These are phyloP conservation scores for Fissipunctia ypsillon DNA, from an alignment of 2,888 invertebrate genomes.

Conservation along the genomic window DNA sequence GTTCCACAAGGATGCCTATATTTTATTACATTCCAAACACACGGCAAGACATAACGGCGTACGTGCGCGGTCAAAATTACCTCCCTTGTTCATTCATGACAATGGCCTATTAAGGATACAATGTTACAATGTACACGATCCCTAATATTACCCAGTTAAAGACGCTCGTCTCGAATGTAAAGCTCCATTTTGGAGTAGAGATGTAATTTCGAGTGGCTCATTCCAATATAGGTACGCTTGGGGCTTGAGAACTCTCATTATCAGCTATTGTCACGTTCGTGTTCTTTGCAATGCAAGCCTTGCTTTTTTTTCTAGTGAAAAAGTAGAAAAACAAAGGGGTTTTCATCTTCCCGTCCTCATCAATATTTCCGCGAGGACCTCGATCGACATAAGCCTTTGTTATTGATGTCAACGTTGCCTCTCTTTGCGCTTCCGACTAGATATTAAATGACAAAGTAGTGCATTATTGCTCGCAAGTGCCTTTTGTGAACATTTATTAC, in stretches of 20 bases:
- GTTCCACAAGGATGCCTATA: slow-evolving; percentile 77
- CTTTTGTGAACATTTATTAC: slow-evolving; percentile 56
- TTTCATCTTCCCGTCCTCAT: slow-evolving; percentile 60
- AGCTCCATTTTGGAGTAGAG: slow-evolving; percentile 65
- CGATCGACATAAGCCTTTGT: slow-evolving; percentile 56
- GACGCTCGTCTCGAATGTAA: slow-evolving; percentile 69
- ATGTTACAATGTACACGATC: slow-evolving; percentile 73
- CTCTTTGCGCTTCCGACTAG: slow-evolving; percentile 48
- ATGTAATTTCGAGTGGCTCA: slow-evolving; percentile 72
- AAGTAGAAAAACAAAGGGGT: slow-evolving; percentile 59
- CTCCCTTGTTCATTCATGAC: slow-evolving; percentile 78
- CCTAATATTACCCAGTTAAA: slow-evolving; percentile 68
- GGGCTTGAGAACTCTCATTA: slow-evolving; percentile 71
- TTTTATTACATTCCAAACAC: slow-evolving; percentile 85
- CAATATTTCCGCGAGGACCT: slow-evolving; percentile 54
- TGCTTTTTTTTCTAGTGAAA: slow-evolving; percentile 51
- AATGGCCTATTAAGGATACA: slow-evolving; percentile 83
- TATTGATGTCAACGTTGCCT: slow-evolving; percentile 57
- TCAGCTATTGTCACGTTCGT: slow-evolving; percentile 70
- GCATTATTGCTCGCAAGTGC: slow-evolving; percentile 52
- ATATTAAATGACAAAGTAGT: slow-evolving; percentile 49
- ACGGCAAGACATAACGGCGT: slow-evolving; percentile 76
- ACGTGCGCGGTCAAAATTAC: slow-evolving; percentile 81
- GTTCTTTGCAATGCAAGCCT: slow-evolving; percentile 56
- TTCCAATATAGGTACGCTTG: slow-evolving; percentile 77